Percentiles rank a stretch among this genome's conserved stretches.
Evolutionary conservation across 2,888 invertebrate species (phyloP).

Genomic region (Mycalesis mineus): DNA sequence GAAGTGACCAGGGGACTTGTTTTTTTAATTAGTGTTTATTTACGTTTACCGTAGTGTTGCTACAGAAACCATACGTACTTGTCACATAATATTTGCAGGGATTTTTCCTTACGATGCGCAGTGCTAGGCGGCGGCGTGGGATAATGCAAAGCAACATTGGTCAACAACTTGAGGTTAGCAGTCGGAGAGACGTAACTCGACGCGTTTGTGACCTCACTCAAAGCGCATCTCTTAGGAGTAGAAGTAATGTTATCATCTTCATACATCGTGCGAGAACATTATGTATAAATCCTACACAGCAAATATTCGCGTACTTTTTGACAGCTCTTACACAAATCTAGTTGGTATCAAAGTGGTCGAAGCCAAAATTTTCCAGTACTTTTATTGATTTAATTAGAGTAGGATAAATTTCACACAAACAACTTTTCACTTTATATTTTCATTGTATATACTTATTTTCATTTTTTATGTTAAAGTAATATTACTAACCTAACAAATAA

Average conservation of each 20-base stretch:
- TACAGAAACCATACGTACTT: conserved; percentile 55
- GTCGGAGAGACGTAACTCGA: conserved; percentile 80
- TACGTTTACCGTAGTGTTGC: neutral
- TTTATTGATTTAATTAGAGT: neutral
- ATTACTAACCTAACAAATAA: conserved; percentile 62
- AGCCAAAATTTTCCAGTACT: neutral
- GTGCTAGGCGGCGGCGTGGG: conserved; percentile 74
- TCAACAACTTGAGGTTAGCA: conserved; percentile 82
- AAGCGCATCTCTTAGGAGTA: conserved; percentile 74
- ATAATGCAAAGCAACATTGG: conserved; percentile 79
- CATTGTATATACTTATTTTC: neutral
- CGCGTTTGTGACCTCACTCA: conserved; percentile 77
- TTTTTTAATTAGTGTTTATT: no score
- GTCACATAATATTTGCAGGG: conserved; percentile 79
- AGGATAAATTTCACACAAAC: neutral
- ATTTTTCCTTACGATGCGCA: conserved; percentile 78
- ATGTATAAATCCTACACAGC: conserved; percentile 58
- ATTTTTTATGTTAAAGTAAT: neutral
- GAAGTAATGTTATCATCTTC: conserved; percentile 72
- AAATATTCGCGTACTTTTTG: conserved; percentile 73
- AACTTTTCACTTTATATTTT: neutral
- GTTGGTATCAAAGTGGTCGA: conserved; percentile 42
- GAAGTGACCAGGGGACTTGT: no score
- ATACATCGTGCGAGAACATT: conserved; percentile 74
- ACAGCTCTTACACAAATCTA: conserved; percentile 54